Base-by-base conservation (phyloP, 2,888 invertebrate genomes). In the Chorisops tibialis region DNA sequence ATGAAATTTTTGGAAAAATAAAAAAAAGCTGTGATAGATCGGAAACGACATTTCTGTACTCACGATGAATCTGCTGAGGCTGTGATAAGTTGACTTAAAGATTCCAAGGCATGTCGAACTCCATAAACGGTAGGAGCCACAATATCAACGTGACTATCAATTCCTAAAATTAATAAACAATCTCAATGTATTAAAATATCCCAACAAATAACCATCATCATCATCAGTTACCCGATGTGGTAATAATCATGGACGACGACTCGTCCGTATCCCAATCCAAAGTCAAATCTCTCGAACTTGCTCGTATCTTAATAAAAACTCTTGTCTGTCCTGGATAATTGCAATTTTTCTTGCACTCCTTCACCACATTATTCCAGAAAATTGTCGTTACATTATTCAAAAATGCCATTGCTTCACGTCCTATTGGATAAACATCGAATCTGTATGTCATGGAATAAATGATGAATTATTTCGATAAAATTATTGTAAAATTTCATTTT, bases 71-170 rank as follows among this genome's bases (percentile, higher is more conserved):
- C 73, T 18, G 75, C 75, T 0, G 76, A 16, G 37, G 45, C 73
- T 2, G 79, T 81, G 2, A 86, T 81, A 58, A 92, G 75, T 69
- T 93, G 91, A 1, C 84, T 83, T 48, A 92, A 79, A 0, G 91
- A 87, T 75, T 93, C 91, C 49, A 92, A 74, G 0, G 82, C 91
- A 70, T 91, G 89, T 0, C 92, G 82, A 0, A 85, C 87, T 0
- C 91, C 91, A 72, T 83, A 91, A 4, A 87, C 83, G 0, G 87
- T 87, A 38, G 77, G 76, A 0, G 85, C 84, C 19, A 74, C 73
- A 37, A 88, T 82, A 24, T 80, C 79, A 1, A 85, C 83, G 54
- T 77, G 77, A 2, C 85, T 79, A 64, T 77, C 75, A 18, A 74
- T 77, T 39, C 78, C 87, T 81, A 63, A 35, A 69, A 35, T 11